A percentile compares a stretch with the other conserved stretches of the same genome.
Conservation (phyloP, 2,113 vertebrate species). For the Vanacampus margaritifer region DNA sequence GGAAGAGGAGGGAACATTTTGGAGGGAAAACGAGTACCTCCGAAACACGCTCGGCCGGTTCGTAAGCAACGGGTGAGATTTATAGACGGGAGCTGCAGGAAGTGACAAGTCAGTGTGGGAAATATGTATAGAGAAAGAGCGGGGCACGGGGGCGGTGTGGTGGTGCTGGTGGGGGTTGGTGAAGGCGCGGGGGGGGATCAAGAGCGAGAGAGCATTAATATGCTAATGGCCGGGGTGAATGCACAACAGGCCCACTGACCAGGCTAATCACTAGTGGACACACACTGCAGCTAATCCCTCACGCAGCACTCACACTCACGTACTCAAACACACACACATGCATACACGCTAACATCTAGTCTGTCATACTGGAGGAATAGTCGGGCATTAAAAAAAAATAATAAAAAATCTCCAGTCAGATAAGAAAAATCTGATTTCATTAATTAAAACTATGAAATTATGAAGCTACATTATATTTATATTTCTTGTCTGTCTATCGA, state of each 20-base stretch:
- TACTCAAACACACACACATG: conserved; percentile 13
- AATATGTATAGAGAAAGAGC: conserved; percentile 49
- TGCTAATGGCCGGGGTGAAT: conserved; percentile 74
- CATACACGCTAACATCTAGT: conserved; percentile 3
- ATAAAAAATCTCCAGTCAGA: background rate
- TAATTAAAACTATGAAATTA: background rate
- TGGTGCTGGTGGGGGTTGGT: background rate
- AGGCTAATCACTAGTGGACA: conserved; percentile 78
- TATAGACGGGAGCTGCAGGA: conserved; percentile 63
- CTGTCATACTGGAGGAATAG: background rate
- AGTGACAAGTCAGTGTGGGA: conserved; percentile 50
- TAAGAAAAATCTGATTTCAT: background rate
- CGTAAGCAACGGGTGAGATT: conserved; percentile 55
- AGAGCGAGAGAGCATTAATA: conserved; percentile 74
- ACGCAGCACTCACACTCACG: conserved; percentile 39
- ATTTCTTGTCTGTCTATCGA: background rate
- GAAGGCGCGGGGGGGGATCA: conserved; percentile 54
- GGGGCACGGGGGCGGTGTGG: conserved; percentile 31
- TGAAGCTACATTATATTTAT: background rate
- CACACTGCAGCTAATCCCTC: conserved; percentile 74
- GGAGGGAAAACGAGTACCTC: conserved; percentile 54
- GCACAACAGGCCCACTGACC: conserved; percentile 78
- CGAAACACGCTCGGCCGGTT: conserved; percentile 33
- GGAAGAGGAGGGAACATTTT: conserved; percentile 27
- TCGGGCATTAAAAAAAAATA: background rate